A percentile compares a stretch with the other conserved stretches of the same genome.
Conservation (phyloP, 1,140 invertebrate genomes). For the Heliconius hewitsoni region DNA sequence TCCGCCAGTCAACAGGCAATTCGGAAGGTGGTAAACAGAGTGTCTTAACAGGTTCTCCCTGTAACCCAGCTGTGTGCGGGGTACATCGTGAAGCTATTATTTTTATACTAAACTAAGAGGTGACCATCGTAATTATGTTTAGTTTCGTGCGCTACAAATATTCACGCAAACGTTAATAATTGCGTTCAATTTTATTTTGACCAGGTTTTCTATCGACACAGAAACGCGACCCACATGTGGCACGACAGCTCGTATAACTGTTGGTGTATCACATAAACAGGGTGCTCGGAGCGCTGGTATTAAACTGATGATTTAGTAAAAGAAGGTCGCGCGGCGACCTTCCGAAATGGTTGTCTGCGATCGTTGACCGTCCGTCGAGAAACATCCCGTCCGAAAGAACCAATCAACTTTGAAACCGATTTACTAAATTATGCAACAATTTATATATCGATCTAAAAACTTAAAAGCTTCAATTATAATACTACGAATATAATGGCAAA, state of each 20-base stretch:
- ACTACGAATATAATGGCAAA: conserved; percentile 13
- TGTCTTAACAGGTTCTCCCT: too few species aligned
- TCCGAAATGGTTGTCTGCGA: conserved; percentile 60
- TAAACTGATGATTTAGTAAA: conserved; percentile 62
- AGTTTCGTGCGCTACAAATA: conserved; percentile 45
- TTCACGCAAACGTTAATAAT: conserved; percentile 42
- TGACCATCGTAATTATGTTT: conserved; percentile 42
- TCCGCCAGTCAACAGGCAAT: too few species aligned
- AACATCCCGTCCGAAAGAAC: conserved; percentile 25
- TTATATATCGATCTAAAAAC: not conserved
- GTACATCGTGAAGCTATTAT: too few species aligned
- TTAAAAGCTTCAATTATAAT: conserved; percentile 10
- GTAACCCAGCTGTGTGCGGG: too few species aligned
- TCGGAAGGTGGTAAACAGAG: too few species aligned
- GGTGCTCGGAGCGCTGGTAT: conserved; percentile 57
- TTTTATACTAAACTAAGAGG: too few species aligned
- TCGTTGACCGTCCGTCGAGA: conserved; percentile 65
- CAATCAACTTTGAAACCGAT: conserved; percentile 33
- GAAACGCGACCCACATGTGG: conserved; percentile 74
- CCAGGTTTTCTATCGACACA: conserved; percentile 67
- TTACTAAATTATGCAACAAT: not conserved
- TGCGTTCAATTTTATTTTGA: conserved; percentile 59
- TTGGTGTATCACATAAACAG: conserved; percentile 70
- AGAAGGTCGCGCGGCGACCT: conserved; percentile 78
- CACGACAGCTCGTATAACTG: conserved; percentile 76